Conservation (phyloP, 1,140 invertebrate species). For the Callitettix versicolor region DNA sequence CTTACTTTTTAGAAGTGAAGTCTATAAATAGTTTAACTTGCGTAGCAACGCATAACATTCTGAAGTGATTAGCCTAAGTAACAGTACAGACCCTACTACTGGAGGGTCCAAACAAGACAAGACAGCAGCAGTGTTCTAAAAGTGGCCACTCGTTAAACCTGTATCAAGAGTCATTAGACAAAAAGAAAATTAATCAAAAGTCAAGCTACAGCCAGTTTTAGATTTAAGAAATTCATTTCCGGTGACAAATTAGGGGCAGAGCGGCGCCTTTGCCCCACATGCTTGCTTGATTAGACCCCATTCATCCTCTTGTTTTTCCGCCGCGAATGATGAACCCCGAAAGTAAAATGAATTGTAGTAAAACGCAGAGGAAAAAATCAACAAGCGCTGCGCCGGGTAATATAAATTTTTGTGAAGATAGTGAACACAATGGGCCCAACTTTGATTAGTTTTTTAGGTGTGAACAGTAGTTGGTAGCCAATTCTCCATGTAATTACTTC, state of each 20-base stretch:
- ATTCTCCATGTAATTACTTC: constrained; percentile 13
- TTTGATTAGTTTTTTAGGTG: constrained; percentile 14
- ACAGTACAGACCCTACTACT: too few relatives aligned
- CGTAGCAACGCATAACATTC: too few relatives aligned
- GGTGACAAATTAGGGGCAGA: constrained; percentile 8
- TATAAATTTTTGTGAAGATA: too few relatives aligned
- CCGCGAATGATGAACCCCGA: constrained; percentile 5
- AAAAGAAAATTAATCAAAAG: constrained; percentile 9
- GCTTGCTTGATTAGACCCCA: constrained; percentile 6
- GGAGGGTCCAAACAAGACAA: too few relatives aligned
- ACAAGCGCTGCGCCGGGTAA: not conserved
- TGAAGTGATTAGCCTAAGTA: too few relatives aligned
- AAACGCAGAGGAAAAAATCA: constrained; percentile 10
- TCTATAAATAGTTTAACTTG: too few relatives aligned
- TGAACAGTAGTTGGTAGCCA: constrained; percentile 12
- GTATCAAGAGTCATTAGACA: constrained; percentile 10
- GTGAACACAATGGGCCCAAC: not conserved
- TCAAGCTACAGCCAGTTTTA: constrained; percentile 7
- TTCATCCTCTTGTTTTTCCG: constrained; percentile 12
- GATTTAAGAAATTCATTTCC: constrained; percentile 14
- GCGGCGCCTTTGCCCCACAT: constrained; percentile 4
- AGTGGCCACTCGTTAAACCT: constrained; percentile 3
- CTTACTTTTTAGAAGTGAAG: too few relatives aligned
- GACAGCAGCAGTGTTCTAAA: too few relatives aligned
- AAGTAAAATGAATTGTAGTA: constrained; percentile 12